phyloP scores from a whole-genome alignment of 2,888 invertebrate species.

The Linnaemya tessellans region DNA sequence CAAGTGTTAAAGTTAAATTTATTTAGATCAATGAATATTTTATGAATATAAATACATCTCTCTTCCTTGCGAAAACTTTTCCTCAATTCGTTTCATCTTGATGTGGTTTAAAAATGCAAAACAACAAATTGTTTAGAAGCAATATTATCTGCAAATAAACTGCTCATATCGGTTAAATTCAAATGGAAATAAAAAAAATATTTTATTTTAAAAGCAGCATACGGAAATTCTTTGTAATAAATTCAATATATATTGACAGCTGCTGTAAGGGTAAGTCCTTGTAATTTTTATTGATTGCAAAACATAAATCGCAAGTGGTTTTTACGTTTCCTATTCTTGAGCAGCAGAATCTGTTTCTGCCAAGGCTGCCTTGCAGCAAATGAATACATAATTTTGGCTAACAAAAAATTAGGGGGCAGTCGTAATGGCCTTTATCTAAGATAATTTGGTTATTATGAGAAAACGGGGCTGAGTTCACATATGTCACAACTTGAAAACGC shows the following conservation, averaged over 20 bases:
- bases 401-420: neutral
- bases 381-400: constrained; percentile 28
- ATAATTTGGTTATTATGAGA: too few relatives aligned
- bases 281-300: neutral
- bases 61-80: constrained; percentile 12
- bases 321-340: neutral
- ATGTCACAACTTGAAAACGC: too few relatives aligned
- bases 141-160: constrained; percentile 28
- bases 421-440: too few relatives aligned
- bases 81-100: neutral
- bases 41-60: constrained; percentile 6
- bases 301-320: neutral
- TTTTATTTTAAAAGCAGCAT: neutral
- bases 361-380: neutral
- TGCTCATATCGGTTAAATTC: constrained; percentile 26
- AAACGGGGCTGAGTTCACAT: too few relatives aligned
- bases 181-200: neutral
- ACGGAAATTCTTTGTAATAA: constrained; percentile 1
- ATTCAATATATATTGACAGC: constrained; percentile 45
- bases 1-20: constrained; percentile 67
- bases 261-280: constrained; percentile 21
- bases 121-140: neutral
- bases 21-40: constrained; percentile 64
- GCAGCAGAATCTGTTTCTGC: neutral
- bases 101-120: constrained; percentile 15